Evolutionary conservation across 2,113 vertebrate genomes (phyloP).

Genomic region (Ceuthmochares aereus): DNA sequence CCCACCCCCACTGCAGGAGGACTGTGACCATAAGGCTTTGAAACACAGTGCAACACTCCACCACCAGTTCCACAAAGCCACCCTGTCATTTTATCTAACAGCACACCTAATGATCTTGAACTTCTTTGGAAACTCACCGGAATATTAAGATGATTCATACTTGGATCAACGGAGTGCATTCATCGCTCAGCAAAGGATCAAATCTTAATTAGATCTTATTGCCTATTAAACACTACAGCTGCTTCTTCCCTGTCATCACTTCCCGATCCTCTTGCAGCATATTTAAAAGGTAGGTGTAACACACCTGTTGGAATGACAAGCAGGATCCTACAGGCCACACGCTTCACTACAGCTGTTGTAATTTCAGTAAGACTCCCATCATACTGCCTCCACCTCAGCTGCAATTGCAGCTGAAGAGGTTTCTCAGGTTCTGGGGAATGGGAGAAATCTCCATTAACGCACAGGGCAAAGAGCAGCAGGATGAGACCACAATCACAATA

Average conservation of each 20-base stretch:
- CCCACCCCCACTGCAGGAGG: neutral
- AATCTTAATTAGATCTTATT: neutral
- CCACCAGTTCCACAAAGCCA: neutral
- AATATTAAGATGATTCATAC: neutral
- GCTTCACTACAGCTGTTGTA: neutral
- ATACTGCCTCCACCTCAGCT: neutral
- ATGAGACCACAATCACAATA: neutral
- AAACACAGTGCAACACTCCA: neutral
- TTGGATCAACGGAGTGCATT: neutral
- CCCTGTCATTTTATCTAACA: neutral
- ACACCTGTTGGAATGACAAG: rapidly evolving
- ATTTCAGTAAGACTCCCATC: neutral
- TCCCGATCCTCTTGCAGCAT: rapidly evolving
- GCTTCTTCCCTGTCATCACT: neutral
- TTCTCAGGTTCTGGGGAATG: neutral
- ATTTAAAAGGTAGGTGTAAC: neutral
- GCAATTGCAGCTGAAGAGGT: neutral
- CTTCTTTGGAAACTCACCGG: neutral
- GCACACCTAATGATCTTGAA: neutral
- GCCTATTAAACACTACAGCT: neutral
- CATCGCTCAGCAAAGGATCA: neutral
- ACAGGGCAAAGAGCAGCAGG: neutral
- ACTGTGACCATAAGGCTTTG: neutral
- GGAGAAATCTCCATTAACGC: neutral
- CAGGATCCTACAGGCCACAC: neutral